Base-by-base conservation (phyloP, 2,888 invertebrate species). In the Acleris cristana region DNA sequence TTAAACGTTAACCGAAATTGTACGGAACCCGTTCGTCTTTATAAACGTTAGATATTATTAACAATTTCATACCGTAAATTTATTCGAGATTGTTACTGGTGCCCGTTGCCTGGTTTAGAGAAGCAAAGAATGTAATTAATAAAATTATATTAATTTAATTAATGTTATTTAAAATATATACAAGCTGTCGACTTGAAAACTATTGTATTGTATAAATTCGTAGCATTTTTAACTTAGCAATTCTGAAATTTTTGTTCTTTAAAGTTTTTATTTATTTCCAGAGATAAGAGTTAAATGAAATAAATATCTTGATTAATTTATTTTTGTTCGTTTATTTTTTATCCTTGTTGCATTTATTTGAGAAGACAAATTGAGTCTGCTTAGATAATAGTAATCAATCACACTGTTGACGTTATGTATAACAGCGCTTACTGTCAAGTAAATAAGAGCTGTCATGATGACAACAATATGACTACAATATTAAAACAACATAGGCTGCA, bases 181-280 rank as follows among this genome's bases (percentile, higher is more conserved):
- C 61, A 52, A 69, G 58, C 64, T 45, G 49, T 61, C 62, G 62
- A 65, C 58, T 51, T 65, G 64, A 69, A 67, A 71, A 73, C 68
- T 68, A 72, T 71, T 75, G 70, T 77, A 75, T 71, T 78, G 76
- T 78, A 77, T 81, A 82, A 80, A 85, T 79, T 78, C 83, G 78
- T 84, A 81, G 78, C 76, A 77, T 77, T 78, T 74, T 77, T 79
- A 79, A 76, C 72, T 72, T 81, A 83, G 80, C 75, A 79, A 75
- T 82, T 80, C 78, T 77, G 77, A 82, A 81, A 74, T 75, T 78
- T 82, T 87, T 83, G 82, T 85, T 86, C 82, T 80, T 83, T 82
- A 81, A 81, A 79, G 75, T 82, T 84, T 83, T 87, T 56, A 88
- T 89, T 90, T 90, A 83, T 83, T 80, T 79, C 74, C 74, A 78